Conservation (phyloP, 2,113 vertebrate species). For the Nothoprocta pentlandii region DNA sequence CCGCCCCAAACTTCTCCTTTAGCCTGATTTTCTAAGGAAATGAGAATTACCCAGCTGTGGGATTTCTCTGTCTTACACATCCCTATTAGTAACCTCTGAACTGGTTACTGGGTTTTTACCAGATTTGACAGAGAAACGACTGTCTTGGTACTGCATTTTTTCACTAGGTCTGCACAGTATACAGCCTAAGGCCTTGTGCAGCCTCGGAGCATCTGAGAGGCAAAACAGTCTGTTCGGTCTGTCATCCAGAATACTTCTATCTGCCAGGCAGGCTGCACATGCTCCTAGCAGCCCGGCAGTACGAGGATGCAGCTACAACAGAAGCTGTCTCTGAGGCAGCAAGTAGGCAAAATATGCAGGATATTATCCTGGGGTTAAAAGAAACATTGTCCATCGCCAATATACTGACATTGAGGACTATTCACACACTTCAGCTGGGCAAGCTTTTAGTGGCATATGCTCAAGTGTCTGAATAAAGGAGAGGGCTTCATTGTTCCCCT, state of each 20-base stretch:
- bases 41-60: not conserved
- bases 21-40: not conserved
- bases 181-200: not conserved
- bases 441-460: not conserved
- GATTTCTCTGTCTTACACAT: not conserved
- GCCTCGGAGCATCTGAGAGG: not conserved
- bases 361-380: accelerated
- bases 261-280: too few species aligned
- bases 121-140: not conserved
- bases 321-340: not conserved
- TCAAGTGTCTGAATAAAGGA: not conserved
- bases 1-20: not conserved
- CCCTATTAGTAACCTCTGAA: not conserved
- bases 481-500: not conserved
- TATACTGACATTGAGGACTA: not conserved
- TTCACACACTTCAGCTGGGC: not conserved
- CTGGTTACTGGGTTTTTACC: not conserved
- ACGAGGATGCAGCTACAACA: not conserved
- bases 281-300: not conserved
- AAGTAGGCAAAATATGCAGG: not conserved
- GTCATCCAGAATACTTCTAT: not conserved
- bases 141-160: not conserved
- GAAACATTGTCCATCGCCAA: not conserved
- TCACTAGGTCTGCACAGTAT: not conserved
- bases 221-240: not conserved